Evolutionary conservation across 2,113 vertebrate genomes (phyloP).

Genomic region (Myxocyprinus asiaticus): DNA sequence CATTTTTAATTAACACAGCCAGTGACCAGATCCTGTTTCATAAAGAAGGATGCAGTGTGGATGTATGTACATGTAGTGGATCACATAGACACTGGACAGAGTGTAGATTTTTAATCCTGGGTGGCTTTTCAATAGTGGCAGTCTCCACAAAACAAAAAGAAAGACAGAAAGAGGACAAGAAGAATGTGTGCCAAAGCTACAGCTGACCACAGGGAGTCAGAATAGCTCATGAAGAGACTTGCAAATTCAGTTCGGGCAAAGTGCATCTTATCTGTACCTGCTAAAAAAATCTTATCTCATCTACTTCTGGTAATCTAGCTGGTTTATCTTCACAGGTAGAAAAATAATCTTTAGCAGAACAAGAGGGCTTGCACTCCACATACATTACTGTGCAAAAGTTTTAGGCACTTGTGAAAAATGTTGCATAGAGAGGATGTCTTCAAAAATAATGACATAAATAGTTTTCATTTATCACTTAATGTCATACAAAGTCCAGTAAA

Average conservation of each 20-base stretch:
- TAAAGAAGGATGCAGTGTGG: not conserved
- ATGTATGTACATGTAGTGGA: not conserved
- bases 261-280: slow-evolving; percentile 4
- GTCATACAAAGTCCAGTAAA: no score
- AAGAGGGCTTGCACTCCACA: slow-evolving; percentile 4
- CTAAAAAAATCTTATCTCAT: slow-evolving; percentile 20
- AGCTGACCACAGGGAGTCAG: slow-evolving; percentile 11
- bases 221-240: slow-evolving; percentile 9
- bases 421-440: no score
- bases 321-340: slow-evolving; percentile 4
- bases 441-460: no score
- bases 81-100: not conserved
- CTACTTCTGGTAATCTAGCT: not conserved
- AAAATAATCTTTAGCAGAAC: not conserved
- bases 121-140: slow-evolving; percentile 3
- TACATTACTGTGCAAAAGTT: no score
- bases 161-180: not conserved
- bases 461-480: no score
- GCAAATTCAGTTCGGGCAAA: not conserved
- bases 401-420: no score
- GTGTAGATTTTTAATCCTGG: not conserved
- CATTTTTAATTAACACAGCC: not conserved
- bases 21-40: not conserved
- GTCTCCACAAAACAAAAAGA: not conserved
- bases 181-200: slow-evolving; percentile 8